phyloP scores from a whole-genome alignment of 2,888 invertebrate genomes.

The Chydorus sphaericus region DNA sequence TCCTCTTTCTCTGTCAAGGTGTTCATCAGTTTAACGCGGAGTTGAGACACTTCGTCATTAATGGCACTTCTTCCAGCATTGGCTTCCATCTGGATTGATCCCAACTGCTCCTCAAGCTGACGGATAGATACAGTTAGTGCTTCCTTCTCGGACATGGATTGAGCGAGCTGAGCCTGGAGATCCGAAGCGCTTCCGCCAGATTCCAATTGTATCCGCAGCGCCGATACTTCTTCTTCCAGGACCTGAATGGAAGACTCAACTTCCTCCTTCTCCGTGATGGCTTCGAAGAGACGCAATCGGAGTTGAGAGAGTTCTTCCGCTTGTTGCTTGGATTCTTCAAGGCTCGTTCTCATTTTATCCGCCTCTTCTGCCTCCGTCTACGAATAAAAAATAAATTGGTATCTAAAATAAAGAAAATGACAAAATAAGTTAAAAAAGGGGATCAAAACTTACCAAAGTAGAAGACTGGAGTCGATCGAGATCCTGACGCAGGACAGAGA shows the following conservation, averaged over 20 bases:
- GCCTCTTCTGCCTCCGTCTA: not conserved
- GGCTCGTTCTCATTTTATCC: not conserved
- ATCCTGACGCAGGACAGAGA: not conserved
- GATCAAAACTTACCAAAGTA: no score
- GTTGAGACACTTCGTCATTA: not conserved
- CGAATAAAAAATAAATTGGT: not conserved
- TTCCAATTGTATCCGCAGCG: not conserved
- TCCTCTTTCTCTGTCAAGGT: not conserved
- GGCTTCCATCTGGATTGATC: no score
- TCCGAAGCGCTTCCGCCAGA: no score
- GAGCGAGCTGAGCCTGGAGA: no score
- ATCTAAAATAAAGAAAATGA: not conserved
- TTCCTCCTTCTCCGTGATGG: not conserved
- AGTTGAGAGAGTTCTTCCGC: not conserved
- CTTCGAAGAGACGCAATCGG: not conserved
- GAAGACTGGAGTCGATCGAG: not conserved
- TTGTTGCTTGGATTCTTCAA: not conserved
- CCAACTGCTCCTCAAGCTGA: no score
- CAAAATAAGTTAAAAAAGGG: not conserved
- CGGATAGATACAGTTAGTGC: not conserved
- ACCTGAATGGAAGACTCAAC: not conserved
- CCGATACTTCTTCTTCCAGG: not conserved
- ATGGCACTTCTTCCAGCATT: no score
- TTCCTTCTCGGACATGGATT: not conserved
- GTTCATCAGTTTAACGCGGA: no score